Evolutionary conservation across 2,113 vertebrate genomes (phyloP), one percentile per base, ranked within the genome.

Genomic region (Arothron firmamentum): DNA sequence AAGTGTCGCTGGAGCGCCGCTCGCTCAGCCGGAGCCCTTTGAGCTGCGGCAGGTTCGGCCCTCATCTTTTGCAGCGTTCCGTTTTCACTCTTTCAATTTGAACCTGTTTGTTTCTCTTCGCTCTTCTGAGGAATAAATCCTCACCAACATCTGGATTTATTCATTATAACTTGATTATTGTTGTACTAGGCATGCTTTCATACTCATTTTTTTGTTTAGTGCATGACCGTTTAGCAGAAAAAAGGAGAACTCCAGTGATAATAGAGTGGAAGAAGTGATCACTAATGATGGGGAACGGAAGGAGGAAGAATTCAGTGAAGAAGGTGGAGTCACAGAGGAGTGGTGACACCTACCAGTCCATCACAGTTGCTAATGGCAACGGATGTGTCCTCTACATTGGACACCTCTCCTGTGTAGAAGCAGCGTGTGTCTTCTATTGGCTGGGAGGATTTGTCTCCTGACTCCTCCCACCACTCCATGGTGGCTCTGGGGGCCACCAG

Each of bases 281-380:
- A n/a, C n/a, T n/a, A 53, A 8, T 34, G 28, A 53, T n/a, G 15
- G 17, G 6, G 6, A n/a, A 31, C n/a, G 34, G 51, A 28, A 25
- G 13, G 8, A 17, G 23, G 14, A 7, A n/a, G 34, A 8, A n/a
- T 16, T 14, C 13, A 52, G 21, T 52, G 50, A 49, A n/a, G n/a
- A n/a, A 18, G 47, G 18, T 18, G 18, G 47, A 4, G 18, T 49
- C 17, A 49, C 15, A 49, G n/a, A 48, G 47, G 18, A 18, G n/a
- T 11, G n/a, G 16, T 46, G 20, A 62, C 38, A 74, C 95, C 90
- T 90, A 98, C 96, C 95, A 99, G 90, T 38, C 96, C 96, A 12
- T 99, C 94, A 6, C 96, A 99, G 86, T 95, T 97, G 91, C 95
- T 98, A 76, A 99, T 91, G 46, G 95, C 96, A 0, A 98, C 94